phyloP scores from a whole-genome alignment of 1,140 invertebrate genomes.

The Conus ventricosus region DNA sequence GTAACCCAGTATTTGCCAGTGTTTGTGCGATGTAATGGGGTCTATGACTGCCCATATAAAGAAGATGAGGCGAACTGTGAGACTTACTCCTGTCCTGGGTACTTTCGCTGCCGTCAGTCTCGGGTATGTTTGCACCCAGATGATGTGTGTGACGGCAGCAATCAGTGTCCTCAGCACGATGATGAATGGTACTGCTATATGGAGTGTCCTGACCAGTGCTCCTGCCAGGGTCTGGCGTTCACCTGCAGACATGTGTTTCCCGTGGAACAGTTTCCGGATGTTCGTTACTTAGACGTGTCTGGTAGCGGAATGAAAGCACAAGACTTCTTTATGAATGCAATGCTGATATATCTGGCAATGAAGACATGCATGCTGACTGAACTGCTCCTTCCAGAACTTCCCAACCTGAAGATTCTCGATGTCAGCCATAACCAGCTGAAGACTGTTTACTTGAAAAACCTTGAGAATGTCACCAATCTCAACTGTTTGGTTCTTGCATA shows the following conservation, averaged over 20 bases:
- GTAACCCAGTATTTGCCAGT: background rate
- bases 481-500: too few species aligned
- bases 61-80: conserved; percentile 20
- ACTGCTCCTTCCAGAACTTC: background rate
- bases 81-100: conserved; percentile 26
- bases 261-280: background rate
- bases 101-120: conserved; percentile 28
- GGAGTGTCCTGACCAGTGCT: conserved; percentile 47
- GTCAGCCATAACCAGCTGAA: background rate
- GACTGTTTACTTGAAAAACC: background rate
- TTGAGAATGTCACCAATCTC: background rate
- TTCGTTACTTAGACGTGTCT: conserved; percentile 16
- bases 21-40: conserved; percentile 32
- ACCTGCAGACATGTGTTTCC: background rate
- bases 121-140: conserved; percentile 16
- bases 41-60: background rate
- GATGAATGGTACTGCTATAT: conserved; percentile 37
- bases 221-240: conserved; percentile 20
- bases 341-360: too few species aligned
- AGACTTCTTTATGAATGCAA: background rate
- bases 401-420: background rate
- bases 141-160: conserved; percentile 20
- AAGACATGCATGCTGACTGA: background rate
- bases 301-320: background rate
- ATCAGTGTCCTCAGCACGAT: conserved; percentile 37